Evolutionary conservation across 2,888 invertebrate species (phyloP).

Genomic region (Ochropleura plecta): DNA sequence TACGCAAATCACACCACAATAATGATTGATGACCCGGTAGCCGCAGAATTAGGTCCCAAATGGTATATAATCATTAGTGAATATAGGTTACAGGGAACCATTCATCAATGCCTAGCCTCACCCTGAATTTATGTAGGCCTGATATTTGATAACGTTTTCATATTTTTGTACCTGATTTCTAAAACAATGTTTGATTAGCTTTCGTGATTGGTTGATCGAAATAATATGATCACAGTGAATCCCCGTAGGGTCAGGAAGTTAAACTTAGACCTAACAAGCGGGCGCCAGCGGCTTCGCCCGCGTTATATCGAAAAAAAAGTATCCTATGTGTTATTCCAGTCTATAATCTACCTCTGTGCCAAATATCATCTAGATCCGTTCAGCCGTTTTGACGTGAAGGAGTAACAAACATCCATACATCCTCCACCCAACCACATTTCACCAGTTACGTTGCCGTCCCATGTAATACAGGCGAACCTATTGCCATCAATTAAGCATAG

Average conservation of each 20-base stretch:
- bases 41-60: slow-evolving; percentile 25
- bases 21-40: slow-evolving; percentile 39
- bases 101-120: slow-evolving; percentile 46
- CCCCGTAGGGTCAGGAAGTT: neutral
- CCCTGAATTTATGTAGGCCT: slow-evolving; percentile 5
- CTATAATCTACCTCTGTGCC: too few species aligned
- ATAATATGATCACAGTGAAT: neutral
- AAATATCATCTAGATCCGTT: too few species aligned
- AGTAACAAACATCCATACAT: neutral
- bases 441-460: neutral
- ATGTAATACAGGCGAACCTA: neutral
- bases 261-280: too few species aligned
- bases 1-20: slow-evolving; percentile 3
- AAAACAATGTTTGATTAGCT: neutral
- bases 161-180: neutral
- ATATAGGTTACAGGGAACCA: slow-evolving; percentile 30
- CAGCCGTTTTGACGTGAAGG: too few species aligned
- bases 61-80: slow-evolving; percentile 32
- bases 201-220: neutral
- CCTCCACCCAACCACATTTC: too few species aligned
- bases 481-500: neutral
- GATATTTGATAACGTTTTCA: neutral
- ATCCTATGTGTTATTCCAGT: too few species aligned
- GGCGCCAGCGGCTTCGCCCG: too few species aligned
- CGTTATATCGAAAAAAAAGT: too few species aligned